Conservation (phyloP, 92 coral and sea anemone genomes). For the Porites lobata region DNA sequence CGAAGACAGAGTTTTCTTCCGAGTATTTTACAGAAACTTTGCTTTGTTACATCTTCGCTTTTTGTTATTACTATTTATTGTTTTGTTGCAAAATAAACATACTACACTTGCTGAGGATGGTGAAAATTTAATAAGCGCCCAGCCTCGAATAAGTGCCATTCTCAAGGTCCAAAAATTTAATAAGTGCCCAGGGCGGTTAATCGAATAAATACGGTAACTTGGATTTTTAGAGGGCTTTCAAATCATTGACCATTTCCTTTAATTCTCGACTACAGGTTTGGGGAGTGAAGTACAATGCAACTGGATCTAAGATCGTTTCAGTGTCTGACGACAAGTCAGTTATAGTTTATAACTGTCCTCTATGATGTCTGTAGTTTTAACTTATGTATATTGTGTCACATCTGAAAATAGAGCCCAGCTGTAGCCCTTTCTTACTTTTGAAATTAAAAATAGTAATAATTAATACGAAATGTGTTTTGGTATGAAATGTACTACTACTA, state of each 20-base stretch:
- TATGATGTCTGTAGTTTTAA: constrained; percentile 6
- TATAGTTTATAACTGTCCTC: constrained; percentile 93
- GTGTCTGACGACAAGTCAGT: constrained; percentile 96
- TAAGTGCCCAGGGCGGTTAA: too few relatives aligned
- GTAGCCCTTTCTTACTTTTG: not conserved
- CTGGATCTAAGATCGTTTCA: constrained; percentile 97
- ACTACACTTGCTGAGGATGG: too few relatives aligned
- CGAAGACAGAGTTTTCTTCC: too few relatives aligned
- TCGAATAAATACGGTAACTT: too few relatives aligned
- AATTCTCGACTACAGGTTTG: constrained; percentile 77
- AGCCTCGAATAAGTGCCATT: too few relatives aligned
- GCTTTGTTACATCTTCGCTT: too few relatives aligned
- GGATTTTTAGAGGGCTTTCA: too few relatives aligned
- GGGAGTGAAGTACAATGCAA: constrained; percentile 98
- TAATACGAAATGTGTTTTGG: not conserved
- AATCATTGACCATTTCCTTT: not conserved
- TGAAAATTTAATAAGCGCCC: too few relatives aligned
- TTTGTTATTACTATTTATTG: too few relatives aligned
- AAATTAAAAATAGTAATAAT: not conserved
- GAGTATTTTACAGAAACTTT: too few relatives aligned
- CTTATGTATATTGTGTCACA: not conserved
- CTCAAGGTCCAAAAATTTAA: too few relatives aligned
- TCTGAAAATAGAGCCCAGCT: not conserved
- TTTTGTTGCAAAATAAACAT: too few relatives aligned
- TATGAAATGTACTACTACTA: not conserved